Base-by-base conservation (phyloP, 92 coral and sea anemone species). In the Muricea muricata region DNA sequence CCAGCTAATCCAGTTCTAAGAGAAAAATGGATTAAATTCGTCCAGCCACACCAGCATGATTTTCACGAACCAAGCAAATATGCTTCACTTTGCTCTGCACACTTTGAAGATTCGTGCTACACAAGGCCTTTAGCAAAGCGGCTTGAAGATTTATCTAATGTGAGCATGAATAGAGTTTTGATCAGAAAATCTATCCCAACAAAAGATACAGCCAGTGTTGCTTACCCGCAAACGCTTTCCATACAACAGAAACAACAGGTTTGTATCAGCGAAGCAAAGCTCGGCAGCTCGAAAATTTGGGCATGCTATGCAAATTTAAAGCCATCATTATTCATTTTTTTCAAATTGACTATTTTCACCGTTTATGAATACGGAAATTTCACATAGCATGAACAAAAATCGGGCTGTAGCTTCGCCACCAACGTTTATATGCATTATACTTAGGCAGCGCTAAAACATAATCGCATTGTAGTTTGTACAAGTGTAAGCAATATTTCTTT, bases 151-250 rank as follows among this genome's bases (percentile, higher is more conserved):
- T 1, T 12, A 3, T 63, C 71, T 12, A 71, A 26, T 37, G 40
- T 48, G 1, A 29, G 24, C 41, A 33, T 70, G 87, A 82, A 54
- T 34, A 50, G 37, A 31, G 20, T 67, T 6, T 63, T 83, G 31
- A 72, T 72, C 17, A 71, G 25, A 32, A 83, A 66, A 83, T 83
- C 87, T 20, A 41, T 83, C 21, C 87, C 71, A 3, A 83, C 81
- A 7, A 73, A 83, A 29, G 82, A 83, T 83, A 29, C 87, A 34
- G 37, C 39, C 25, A 21, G 0, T 26, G 47, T 69, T 32, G 23
- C 28, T 29, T 41, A 23, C 15, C 25, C 87, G 28, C 4, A 63
- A 4, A 25, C 17, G 3, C 71, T 63, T 63, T n/a, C 71, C 3
- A 3, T 9, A 63, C 32, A 33, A 31, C 6, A 18, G 25, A 63